Evolutionary conservation across 2,797 vertebrate genomes (phyloP), one percentile per base, ranked within the genome.

Genomic region (Balearica regulorum): DNA sequence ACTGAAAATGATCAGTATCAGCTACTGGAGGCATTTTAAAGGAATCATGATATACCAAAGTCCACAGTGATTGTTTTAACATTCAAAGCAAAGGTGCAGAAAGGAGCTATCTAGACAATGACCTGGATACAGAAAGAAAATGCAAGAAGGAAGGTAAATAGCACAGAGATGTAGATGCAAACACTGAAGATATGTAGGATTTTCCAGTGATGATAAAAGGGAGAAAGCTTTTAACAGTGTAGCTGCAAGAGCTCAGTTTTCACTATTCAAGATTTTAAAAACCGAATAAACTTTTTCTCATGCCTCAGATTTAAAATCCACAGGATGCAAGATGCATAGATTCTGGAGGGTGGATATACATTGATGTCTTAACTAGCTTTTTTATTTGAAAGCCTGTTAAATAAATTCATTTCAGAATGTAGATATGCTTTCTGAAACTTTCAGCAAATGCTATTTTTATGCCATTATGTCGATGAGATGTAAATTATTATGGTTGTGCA

Each of bases 371-470:
- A 72, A 82, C 54, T 26, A 84, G 15, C 28, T 79, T 82, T 94
- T 89, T 95, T 54, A 69, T 89, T 93, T 87, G 70, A 93, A 94
- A 82, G 29, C 51, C 86, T 78, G 64, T 84, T 89, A 94, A 93
- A 88, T 71, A 95, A 86, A 93, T 44, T 19, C 28, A 76, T 82
- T 84, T 72, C 17, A 29, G 78, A 90, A 78, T 10, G 20, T 22
- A 53, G 37, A 46, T 31, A 28, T 5, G 58, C 26, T 76, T 76
- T 54, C 57, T 60, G n/a, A 93, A 88, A n/a, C 31, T 73, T 91
- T 16, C 49, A 77, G 31, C 43, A 92, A 80, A 76, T 84, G 33
- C 65, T 90, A 69, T 28, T 62, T 91, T 83, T 18, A 26, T 61
- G 49, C 33, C 65, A 65, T 61, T 24, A 24, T 62, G 64, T 68